Evolutionary conservation across 2,113 vertebrate genomes (phyloP), one percentile per base, ranked within the genome.

Genomic region (Gasterosteus nipponicus): DNA sequence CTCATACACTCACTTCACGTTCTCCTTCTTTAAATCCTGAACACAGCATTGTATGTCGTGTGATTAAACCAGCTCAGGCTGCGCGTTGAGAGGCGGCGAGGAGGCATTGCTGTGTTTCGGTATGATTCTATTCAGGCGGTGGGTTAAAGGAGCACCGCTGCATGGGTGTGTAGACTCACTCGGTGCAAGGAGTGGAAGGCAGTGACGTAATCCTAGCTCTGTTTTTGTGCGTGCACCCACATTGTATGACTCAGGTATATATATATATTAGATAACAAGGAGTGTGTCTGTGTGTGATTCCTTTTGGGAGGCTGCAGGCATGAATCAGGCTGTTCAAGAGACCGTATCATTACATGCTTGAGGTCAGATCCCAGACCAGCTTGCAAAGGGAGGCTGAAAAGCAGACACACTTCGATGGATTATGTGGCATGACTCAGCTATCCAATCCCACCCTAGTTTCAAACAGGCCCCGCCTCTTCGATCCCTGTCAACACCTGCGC

Each of bases 241-340:
- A 84, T 69, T 80, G 75, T 89, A 69, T 88, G 88, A 88, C 85
- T 89, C 83, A 69, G 87, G 87, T 89, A 69, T 81, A 81, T 74
- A 84, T 26, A 38, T 38, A 38, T 88, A 92, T 92, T 86, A 90
- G 86, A 91, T 91, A 87, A 78, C 69, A 78, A 57, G 69, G 41
- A 1, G 15, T 59, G 63, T 59, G 41, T 82, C 39, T 75, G 57
- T 67, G 72, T 84, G 53, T 78, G 38, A 65, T 76, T 85, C 59
- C 54, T 35, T 33, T 57, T 87, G 87, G 78, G 62, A 73, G 77
- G 53, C 69, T 84, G 47, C 64, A 67, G 69, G 49, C 66, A 38
- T 88, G 79, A 89, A 82, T 86, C 77, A 78, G 59, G 61, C 60
- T 59, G 60, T 65, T 88, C 35, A 81, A 44, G 83, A 83, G 69